Evolutionary conservation across 2,888 invertebrate species (phyloP).

Genomic region (Tenthredo livida): DNA sequence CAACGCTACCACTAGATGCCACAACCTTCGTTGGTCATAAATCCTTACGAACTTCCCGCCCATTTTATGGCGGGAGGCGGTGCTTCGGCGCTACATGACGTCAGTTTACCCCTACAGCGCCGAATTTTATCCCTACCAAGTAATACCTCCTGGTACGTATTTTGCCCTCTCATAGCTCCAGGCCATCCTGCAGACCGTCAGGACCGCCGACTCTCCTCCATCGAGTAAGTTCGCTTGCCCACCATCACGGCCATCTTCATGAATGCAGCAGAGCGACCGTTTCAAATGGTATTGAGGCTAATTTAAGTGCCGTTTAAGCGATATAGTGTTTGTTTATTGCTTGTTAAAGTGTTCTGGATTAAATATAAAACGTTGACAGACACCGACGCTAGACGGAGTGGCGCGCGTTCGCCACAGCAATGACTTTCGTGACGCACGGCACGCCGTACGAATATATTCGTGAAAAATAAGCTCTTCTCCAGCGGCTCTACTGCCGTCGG

Average conservation of each 20-base stretch:
- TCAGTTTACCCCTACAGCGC: conserved; percentile 69
- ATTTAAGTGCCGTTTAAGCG: conserved; percentile 76
- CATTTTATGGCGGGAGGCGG: conserved; percentile 81
- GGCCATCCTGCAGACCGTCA: conserved; percentile 51
- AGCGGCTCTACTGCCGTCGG: conserved; percentile 4
- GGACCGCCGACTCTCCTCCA: conserved; percentile 62
- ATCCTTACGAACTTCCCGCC: conserved; percentile 80
- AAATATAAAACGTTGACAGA: conserved; percentile 77
- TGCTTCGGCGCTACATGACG: conserved; percentile 77
- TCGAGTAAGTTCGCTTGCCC: conserved; percentile 63
- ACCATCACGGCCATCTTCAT: conserved; percentile 72
- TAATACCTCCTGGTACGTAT: conserved; percentile 18
- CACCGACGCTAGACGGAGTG: conserved; percentile 77
- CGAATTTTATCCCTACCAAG: conserved; percentile 47
- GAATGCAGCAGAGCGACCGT: conserved; percentile 73
- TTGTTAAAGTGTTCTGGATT: conserved; percentile 77
- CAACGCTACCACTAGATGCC: conserved; percentile 81
- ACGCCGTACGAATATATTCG: conserved; percentile 33
- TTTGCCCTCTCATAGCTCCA: background rate
- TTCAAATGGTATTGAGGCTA: conserved; percentile 76
- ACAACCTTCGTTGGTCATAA: conserved; percentile 71
- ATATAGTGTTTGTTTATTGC: conserved; percentile 78
- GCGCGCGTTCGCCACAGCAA: conserved; percentile 64
- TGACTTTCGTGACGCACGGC: conserved; percentile 43
- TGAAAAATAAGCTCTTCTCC: conserved; percentile 20